Percentiles rank a stretch among this genome's conserved stretches.
phyloP scores from a whole-genome alignment of 2,888 invertebrate species.

The Campoplex nolae region DNA sequence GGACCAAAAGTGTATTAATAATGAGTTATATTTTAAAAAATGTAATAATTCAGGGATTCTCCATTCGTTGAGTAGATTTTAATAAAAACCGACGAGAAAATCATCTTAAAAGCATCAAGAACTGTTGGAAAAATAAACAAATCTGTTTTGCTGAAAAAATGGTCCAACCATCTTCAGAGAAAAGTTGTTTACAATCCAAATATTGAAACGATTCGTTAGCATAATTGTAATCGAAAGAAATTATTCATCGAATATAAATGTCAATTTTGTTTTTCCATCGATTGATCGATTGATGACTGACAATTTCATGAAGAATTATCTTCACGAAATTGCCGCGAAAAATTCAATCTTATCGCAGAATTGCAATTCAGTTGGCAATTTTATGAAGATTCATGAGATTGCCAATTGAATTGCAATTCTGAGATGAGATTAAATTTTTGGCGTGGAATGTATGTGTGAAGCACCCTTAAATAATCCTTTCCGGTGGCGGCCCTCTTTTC shows the following conservation, averaged over 20 bases:
- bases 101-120: neutral
- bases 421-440: neutral
- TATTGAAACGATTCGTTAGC: too few relatives aligned
- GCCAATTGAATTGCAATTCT: neutral
- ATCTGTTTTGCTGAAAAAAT: neutral
- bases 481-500: constrained; percentile 71
- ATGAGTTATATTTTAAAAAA: too few relatives aligned
- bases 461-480: constrained; percentile 79
- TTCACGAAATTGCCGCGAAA: too few relatives aligned
- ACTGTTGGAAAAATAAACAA: neutral
- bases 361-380: too few relatives aligned
- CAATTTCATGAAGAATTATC: too few relatives aligned
- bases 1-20: too few relatives aligned
- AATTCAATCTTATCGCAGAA: too few relatives aligned
- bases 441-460: neutral
- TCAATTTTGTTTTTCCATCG: neutral
- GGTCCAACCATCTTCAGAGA: neutral
- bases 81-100: neutral
- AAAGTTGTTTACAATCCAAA: neutral
- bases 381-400: neutral
- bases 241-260: neutral
- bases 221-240: neutral
- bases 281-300: too few relatives aligned
- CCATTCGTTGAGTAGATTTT: neutral
- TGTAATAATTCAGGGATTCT: too few relatives aligned